Evolutionary conservation across 2,797 vertebrate species (phyloP).

Genomic region (Diplodus sargus): DNA sequence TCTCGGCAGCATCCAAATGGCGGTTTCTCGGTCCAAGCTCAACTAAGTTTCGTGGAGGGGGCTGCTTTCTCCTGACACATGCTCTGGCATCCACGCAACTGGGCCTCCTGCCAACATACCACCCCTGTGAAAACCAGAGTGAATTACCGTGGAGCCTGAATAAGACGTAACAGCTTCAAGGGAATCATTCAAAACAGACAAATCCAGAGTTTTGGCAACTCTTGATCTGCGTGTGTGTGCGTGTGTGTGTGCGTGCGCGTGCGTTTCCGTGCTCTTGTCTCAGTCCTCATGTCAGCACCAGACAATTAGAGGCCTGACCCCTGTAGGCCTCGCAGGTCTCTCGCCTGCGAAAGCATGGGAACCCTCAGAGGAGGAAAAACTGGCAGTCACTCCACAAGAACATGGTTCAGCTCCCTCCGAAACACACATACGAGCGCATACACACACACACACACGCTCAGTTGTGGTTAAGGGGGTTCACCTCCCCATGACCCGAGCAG

Average conservation of each 20-base stretch:
- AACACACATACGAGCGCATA: constrained; percentile 21
- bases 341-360: constrained; percentile 65
- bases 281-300: constrained; percentile 70
- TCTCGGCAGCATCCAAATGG: constrained; percentile 57
- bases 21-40: constrained; percentile 61
- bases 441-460: constrained; percentile 35
- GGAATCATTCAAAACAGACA: constrained; percentile 70
- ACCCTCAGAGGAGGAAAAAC: constrained; percentile 59
- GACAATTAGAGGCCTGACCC: constrained; percentile 71
- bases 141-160: constrained; percentile 76
- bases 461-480: constrained; percentile 68
- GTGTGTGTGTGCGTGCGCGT: constrained; percentile 12
- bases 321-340: constrained; percentile 51
- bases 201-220: constrained; percentile 58
- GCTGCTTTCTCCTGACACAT: constrained; percentile 79
- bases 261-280: constrained; percentile 38
- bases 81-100: constrained; percentile 72
- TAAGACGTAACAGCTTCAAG: constrained; percentile 73
- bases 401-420: constrained; percentile 63
- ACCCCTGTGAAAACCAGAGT: constrained; percentile 78
- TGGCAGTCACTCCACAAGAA: constrained; percentile 68
- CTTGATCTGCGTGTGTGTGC: constrained; percentile 22
- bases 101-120: constrained; percentile 77
- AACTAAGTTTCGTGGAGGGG: constrained; percentile 66
- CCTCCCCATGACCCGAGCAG: constrained; percentile 77